Evolutionary conservation across 2,888 invertebrate genomes (phyloP).

Genomic region (Ptychoptera contaminata): DNA sequence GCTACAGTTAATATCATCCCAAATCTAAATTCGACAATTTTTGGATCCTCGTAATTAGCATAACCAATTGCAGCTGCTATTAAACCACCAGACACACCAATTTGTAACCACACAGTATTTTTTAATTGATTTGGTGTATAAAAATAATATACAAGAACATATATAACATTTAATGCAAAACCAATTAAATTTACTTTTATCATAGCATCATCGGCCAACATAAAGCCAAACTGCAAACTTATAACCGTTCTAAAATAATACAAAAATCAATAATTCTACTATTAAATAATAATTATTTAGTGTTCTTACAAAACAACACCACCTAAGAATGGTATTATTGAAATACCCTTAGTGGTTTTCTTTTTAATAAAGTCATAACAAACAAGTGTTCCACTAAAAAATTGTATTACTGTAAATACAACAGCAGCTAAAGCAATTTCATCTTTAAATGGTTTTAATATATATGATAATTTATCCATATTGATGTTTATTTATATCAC

Average conservation of each 20-base stretch:
- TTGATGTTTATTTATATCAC: neutral
- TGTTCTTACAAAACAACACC: constrained; percentile 56
- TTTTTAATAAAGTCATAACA: constrained; percentile 58
- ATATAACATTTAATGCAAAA: constrained; percentile 48
- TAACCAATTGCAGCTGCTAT: constrained; percentile 45
- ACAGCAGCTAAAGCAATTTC: constrained; percentile 51
- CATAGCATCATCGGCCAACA: constrained; percentile 60
- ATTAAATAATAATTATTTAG: constrained; percentile 15
- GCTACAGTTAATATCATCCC: constrained; percentile 53
- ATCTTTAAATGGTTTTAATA: constrained; percentile 49
- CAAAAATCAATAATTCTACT: constrained; percentile 10
- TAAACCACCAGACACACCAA: constrained; percentile 39
- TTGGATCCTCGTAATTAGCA: constrained; percentile 44
- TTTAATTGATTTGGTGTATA: constrained; percentile 41
- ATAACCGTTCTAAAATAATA: constrained; percentile 42
- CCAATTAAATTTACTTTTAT: constrained; percentile 64
- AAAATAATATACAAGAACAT: constrained; percentile 47
- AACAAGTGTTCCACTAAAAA: constrained; percentile 63
- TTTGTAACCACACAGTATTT: constrained; percentile 37
- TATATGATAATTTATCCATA: constrained; percentile 36
- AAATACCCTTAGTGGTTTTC: constrained; percentile 45
- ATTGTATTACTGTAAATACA: constrained; percentile 62
- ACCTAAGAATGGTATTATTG: constrained; percentile 56
- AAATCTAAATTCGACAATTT: constrained; percentile 48
- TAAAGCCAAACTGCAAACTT: constrained; percentile 58